Percentiles rank a stretch among this genome's conserved stretches.
Evolutionary conservation across 1,140 invertebrate species (phyloP).

Genomic region (Oreohelix idahoensis): DNA sequence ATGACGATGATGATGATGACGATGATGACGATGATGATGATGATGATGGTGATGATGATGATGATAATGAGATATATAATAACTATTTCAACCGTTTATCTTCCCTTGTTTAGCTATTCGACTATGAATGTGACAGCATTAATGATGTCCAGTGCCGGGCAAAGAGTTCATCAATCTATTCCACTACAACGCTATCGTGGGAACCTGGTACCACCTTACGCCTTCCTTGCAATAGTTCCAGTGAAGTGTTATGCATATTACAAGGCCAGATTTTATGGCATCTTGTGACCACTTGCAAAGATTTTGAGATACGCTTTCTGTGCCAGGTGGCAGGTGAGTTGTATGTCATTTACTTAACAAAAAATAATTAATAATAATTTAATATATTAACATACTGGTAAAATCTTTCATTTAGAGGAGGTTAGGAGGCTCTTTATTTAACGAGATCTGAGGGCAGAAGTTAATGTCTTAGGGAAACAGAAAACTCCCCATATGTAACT

Average conservation of each 20-base stretch:
- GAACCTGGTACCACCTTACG: neutral
- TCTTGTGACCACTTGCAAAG: neutral
- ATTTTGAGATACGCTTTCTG: neutral
- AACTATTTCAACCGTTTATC: no score
- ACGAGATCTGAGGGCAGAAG: no score
- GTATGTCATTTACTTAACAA: no score
- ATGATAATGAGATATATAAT: neutral
- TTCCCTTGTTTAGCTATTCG: neutral
- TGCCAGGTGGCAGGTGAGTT: conserved; percentile 5
- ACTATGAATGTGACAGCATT: neutral
- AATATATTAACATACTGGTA: no score
- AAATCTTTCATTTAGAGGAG: no score
- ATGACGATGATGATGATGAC: no score
- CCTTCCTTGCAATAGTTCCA: no score
- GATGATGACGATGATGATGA: no score
- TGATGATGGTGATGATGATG: conserved; percentile 11
- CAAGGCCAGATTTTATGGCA: neutral
- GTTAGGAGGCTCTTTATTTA: no score
- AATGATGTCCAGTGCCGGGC: neutral
- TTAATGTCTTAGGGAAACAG: no score
- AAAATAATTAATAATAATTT: no score
- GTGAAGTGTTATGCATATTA: neutral
- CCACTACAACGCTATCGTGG: neutral
- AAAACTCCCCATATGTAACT: no score
- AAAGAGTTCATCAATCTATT: neutral